phyloP scores from a whole-genome alignment of 1,140 invertebrate genomes.

The Drosophila cardini region DNA sequence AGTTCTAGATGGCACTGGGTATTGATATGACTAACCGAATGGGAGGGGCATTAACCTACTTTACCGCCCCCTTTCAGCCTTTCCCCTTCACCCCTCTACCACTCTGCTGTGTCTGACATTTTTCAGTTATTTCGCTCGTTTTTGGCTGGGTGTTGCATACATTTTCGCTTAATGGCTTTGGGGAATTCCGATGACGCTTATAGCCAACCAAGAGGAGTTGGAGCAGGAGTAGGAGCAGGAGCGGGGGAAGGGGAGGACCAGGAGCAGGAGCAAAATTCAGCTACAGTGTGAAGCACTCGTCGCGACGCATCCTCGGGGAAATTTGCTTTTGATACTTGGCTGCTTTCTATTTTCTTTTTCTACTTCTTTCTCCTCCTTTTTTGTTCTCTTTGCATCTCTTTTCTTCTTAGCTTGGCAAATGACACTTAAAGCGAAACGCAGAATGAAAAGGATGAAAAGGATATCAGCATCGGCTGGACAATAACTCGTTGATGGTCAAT shows the following conservation, averaged over 20 bases:
- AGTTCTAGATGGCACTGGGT: slow-evolving; percentile 38
- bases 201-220: slow-evolving; percentile 57
- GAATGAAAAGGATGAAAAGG: slow-evolving; percentile 21
- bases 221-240: background rate
- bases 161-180: slow-evolving; percentile 82
- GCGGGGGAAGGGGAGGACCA: background rate
- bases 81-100: background rate
- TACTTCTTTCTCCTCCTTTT: slow-evolving; percentile 6
- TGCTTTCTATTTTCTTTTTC: slow-evolving; percentile 10
- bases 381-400: background rate
- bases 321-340: slow-evolving; percentile 76
- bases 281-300: slow-evolving; percentile 30
- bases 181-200: slow-evolving; percentile 82
- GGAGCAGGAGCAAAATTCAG: background rate
- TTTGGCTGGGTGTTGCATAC: slow-evolving; percentile 73
- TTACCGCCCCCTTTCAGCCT: background rate
- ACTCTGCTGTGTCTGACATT: slow-evolving; percentile 56
- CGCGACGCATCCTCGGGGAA: slow-evolving; percentile 72
- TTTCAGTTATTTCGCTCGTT: slow-evolving; percentile 67
- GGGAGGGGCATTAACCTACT: background rate
- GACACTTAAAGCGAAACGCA: slow-evolving; percentile 64
- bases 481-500: slow-evolving; percentile 70
- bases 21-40: background rate
- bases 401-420: slow-evolving; percentile 22
- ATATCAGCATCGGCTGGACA: slow-evolving; percentile 49